Evolutionary conservation across 2,113 vertebrate genomes (phyloP), one percentile per base, ranked within the genome.

Genomic region (Sinocyclocheilus anshuiensis): DNA sequence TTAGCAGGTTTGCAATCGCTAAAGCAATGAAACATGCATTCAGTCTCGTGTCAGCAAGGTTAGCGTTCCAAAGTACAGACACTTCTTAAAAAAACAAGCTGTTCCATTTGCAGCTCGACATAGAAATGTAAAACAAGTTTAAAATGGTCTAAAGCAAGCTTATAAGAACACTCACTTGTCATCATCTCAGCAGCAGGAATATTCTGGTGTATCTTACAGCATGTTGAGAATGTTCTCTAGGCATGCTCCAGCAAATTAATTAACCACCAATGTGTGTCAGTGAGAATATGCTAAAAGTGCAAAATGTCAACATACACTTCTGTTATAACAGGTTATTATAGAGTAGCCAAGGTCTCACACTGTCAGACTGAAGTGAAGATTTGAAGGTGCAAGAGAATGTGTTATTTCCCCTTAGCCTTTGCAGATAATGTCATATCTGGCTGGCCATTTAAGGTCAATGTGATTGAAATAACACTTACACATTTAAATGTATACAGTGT

Each of bases 321-420:
- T 42, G 42, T 42, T 42, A 42, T 42, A 42, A 42, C 42, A 42
- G 42, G 42, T 42, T 42, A 42, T 77, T 55, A 77, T 11, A n/a
- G 42, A 76, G 42, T 76, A 76, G 42, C 42, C 42, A 77, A 77
- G 45, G 75, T 53, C 24, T 77, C 48, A 77, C 33, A 33, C 24
- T 55, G 76, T 55, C 76, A 77, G 50, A 77, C 24, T 20, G 16
- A 77, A 55, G 50, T 55, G 26, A 20, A 26, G 45, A 55, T 55
- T 26, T 26, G 13, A 77, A 33, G 24, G 75, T 50, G 26, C 26
- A 22, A 77, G 76, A 4, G 15, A 29, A 33, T 29, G 76, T 77
- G 48, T 77, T 77, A 4, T 77, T 50, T 10, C 42, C 74, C 12
- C 42, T 75, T 75, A 48, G 72, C 42, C 33, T 76, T 74, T 76